Evolutionary conservation across 2,888 invertebrate species (phyloP), one percentile per base, ranked within the genome.

Genomic region (Tetragnatha montana): DNA sequence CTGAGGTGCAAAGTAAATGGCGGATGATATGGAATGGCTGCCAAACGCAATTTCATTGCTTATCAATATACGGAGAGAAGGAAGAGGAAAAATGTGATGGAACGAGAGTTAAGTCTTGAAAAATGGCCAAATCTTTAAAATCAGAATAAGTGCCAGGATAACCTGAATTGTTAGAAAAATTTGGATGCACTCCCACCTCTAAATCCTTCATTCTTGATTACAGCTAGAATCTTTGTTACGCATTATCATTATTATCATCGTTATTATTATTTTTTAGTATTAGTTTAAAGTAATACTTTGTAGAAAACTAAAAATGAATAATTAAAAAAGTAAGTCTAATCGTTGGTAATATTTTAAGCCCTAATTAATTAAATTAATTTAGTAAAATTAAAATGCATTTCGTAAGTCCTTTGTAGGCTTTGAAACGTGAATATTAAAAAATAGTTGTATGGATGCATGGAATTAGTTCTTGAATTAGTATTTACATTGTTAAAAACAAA

Each of bases 61-160:
- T 21, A 76, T 76, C 14, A 76, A 14, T 76, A 76, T 76, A 76
- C 76, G 50, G 19, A 10, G 50, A n/a, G 50, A 50, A 19, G n/a
- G 8, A 76, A 50, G 50, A 8, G 19, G 1, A 50, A 17, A 17
- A 6, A 60, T 60, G 60, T 17, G 60, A 60, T 60, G 47, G 50
- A n/a, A 76, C 49, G 21, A 50, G 50, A 50, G 50, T 76, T 49
- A 19, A 8, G 50, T 35, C 35, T 35, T 76, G 50, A 76, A 76
- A 76, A 50, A 76, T 76, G 76, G 50, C 49, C 50, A 8, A 50
- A 49, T 50, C 49, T 76, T 76, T 50, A 76, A 76, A 76, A 76
- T 76, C 76, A 76, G 50, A 76, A 76, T 76, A 50, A 50, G 12
- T 76, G 49, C 19, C 76, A 49, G 50, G 50, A 49, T 47, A 21